Conservation (phyloP, 2,888 invertebrate species). For the Uloborus plumipes region DNA sequence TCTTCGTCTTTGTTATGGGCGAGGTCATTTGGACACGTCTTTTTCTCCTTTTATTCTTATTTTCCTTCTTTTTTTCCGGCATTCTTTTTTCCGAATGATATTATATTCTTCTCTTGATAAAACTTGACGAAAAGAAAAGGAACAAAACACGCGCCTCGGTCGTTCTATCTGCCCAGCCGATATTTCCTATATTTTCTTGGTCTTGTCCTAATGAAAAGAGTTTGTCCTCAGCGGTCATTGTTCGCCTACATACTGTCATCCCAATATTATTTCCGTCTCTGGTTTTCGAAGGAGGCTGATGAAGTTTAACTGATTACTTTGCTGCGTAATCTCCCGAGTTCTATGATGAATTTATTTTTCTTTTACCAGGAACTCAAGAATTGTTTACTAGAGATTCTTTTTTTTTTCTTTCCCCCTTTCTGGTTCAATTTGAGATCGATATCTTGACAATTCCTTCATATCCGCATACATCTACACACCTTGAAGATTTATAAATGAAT, state of each 20-base stretch:
- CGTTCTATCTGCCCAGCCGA: conserved; percentile 1
- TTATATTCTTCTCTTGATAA: conserved; percentile 15
- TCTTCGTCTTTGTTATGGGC: conserved; percentile 5
- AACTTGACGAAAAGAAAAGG: conserved; percentile 14
- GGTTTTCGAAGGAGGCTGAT: conserved; percentile 10
- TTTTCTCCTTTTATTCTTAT: not conserved
- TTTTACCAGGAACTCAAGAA: not conserved
- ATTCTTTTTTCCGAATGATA: conserved; percentile 2
- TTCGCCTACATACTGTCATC: conserved; percentile 1
- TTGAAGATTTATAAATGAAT: too few relatives aligned
- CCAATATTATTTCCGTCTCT: conserved; percentile 1
- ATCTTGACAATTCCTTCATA: too few relatives aligned
- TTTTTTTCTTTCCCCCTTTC: not conserved
- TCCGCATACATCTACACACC: too few relatives aligned
- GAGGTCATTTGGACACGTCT: conserved; percentile 9
- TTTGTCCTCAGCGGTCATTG: conserved; percentile 5
- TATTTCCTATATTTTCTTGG: conserved; percentile 10
- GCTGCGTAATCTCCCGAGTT: not conserved
- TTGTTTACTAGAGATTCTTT: not conserved
- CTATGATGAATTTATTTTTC: not conserved
- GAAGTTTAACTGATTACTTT: conserved; percentile 26
- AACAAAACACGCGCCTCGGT: not conserved
- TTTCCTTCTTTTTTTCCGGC: not conserved
- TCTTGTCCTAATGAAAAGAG: conserved; percentile 22
- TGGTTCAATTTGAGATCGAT: too few relatives aligned